phyloP scores from a whole-genome alignment of 1,140 invertebrate species.

The Acyrthosiphon pisum region DNA sequence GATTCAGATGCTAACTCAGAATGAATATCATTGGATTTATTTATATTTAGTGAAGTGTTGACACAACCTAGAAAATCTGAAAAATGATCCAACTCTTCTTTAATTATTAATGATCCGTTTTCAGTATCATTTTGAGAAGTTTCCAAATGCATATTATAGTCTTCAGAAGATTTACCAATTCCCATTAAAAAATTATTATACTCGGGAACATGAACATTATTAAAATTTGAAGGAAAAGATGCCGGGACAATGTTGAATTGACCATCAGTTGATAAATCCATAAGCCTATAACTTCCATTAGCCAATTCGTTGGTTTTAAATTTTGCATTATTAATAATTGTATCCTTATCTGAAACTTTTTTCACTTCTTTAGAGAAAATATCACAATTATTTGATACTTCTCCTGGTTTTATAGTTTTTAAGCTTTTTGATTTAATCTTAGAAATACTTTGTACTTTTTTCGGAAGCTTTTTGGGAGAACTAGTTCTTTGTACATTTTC shows the following conservation, averaged over 20 bases:
- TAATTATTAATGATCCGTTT: neutral
- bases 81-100: neutral
- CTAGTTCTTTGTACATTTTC: neutral
- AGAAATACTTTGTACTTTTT: neutral
- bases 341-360: neutral
- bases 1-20: neutral
- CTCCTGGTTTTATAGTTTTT: neutral
- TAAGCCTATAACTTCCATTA: slow-evolving; percentile 22
- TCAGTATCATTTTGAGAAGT: neutral
- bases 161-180: neutral
- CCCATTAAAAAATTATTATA: neutral
- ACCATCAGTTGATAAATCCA: neutral
- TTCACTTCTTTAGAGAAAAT: neutral
- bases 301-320: neutral
- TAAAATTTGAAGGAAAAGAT: neutral
- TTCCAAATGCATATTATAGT: neutral
- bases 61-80: neutral
- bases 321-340: neutral
- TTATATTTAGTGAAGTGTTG: neutral
- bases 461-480: neutral
- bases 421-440: neutral
- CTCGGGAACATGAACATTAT: neutral
- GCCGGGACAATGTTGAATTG: neutral
- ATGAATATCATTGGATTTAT: neutral
- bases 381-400: neutral